Conservation (phyloP, 2,888 invertebrate genomes). For the Macaria liturata region DNA sequence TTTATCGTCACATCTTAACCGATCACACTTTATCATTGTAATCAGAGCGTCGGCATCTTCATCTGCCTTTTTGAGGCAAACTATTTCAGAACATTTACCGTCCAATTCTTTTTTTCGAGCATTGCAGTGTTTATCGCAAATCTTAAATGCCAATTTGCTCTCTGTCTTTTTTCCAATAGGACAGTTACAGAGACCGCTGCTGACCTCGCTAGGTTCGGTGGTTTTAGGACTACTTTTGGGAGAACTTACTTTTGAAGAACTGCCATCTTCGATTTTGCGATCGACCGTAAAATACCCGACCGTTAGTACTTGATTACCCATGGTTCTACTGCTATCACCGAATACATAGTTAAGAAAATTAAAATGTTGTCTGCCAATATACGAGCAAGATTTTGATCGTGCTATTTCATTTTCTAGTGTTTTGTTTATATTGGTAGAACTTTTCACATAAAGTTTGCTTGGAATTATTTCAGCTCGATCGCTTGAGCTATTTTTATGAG, state of each 20-base stretch:
- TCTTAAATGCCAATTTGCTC: conserved; percentile 24
- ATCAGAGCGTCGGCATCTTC: conserved; percentile 43
- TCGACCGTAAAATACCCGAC: conserved; percentile 67
- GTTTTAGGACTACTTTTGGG: conserved; percentile 29
- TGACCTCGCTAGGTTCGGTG: conserved; percentile 22
- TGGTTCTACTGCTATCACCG: conserved; percentile 43
- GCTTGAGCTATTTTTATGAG: no score
- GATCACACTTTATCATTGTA: conserved; percentile 53
- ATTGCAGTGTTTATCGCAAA: conserved; percentile 48
- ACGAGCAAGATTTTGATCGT: conserved; percentile 53
- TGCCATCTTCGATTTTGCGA: conserved; percentile 40
- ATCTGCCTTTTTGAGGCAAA: conserved; percentile 51
- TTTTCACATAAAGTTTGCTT: conserved; percentile 35
- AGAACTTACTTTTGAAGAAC: conserved; percentile 20
- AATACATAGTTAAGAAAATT: conserved; percentile 63
- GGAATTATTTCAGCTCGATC: no score
- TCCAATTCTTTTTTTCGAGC: conserved; percentile 27
- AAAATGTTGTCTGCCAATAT: conserved; percentile 39
- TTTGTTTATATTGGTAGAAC: conserved; percentile 40
- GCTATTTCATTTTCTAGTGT: conserved; percentile 34
- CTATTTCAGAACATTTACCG: conserved; percentile 39
- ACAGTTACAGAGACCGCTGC: conserved; percentile 24
- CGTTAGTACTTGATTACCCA: conserved; percentile 56
- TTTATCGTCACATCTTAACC: conserved; percentile 49
- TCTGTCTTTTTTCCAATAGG: background rate